Evolutionary conservation across 2,113 vertebrate species (phyloP).

Genomic region (Menura novaehollandiae): DNA sequence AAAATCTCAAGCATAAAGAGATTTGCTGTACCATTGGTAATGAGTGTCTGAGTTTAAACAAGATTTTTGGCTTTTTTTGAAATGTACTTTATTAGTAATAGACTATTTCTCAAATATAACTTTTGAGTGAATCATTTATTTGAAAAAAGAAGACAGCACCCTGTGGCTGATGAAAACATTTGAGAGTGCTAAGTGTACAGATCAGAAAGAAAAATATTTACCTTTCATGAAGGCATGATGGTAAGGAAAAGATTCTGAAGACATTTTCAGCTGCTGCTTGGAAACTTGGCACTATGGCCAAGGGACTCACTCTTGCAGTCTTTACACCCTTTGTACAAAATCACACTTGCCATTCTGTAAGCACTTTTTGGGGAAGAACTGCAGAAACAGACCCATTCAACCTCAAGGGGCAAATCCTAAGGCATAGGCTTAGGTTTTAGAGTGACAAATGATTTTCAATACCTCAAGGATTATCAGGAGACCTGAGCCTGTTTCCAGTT

Average conservation of each 20-base stretch:
- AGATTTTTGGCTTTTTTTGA: background rate
- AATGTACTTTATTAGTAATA: background rate
- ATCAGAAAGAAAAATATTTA: conserved; percentile 48
- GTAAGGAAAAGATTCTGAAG: background rate
- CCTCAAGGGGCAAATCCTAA: background rate
- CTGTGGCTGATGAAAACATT: background rate
- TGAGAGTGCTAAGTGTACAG: background rate
- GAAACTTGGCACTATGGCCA: background rate
- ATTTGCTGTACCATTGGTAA: background rate
- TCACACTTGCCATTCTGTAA: background rate
- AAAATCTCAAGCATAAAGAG: background rate
- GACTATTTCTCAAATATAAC: background rate
- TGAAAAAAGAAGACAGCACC: background rate
- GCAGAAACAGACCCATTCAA: background rate
- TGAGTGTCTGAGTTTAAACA: background rate
- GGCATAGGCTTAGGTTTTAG: background rate
- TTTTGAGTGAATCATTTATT: background rate
- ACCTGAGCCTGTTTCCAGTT: background rate
- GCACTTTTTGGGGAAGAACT: background rate
- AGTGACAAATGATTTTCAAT: background rate
- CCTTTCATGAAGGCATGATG: background rate
- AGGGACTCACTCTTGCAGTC: background rate
- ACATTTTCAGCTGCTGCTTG: background rate
- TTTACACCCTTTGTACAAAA: background rate
- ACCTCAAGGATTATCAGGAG: background rate